A percentile compares a stretch with the other conserved stretches of the same genome.
These are phyloP conservation scores for Eublepharis macularius DNA, from an alignment of 2,113 vertebrate species.

Conservation along the genomic window DNA sequence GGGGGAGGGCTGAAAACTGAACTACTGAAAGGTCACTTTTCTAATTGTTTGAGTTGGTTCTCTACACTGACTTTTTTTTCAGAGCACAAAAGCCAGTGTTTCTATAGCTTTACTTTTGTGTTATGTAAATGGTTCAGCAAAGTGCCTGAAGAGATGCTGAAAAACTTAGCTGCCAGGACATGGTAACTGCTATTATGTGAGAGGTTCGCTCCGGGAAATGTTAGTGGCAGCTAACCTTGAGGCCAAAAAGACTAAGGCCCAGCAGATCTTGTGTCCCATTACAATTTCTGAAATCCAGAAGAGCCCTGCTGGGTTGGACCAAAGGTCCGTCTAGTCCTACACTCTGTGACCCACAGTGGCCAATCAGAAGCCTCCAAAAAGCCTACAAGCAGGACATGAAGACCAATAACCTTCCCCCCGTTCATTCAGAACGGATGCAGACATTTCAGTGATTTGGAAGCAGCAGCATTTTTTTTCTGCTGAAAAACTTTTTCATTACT, in stretches of 20 bases:
- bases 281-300: background rate
- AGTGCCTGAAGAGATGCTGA: slow-evolving; percentile 79
- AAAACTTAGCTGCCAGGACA: slow-evolving; percentile 58
- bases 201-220: background rate
- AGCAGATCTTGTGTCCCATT: background rate
- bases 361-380: background rate
- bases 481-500: too few species aligned
- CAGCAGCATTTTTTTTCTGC: too few species aligned
- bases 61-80: slow-evolving; percentile 55
- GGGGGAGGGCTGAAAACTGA: slow-evolving; percentile 65
- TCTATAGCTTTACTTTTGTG: slow-evolving; percentile 80
- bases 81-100: slow-evolving; percentile 76
- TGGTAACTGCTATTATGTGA: slow-evolving; percentile 28
- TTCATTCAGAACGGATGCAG: background rate
- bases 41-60: slow-evolving; percentile 68
- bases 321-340: background rate
- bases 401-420: background rate
- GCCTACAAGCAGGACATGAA: background rate
- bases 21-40: slow-evolving; percentile 75
- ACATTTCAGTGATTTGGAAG: too few species aligned
- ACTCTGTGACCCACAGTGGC: too few species aligned
- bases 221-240: background rate
- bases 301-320: background rate
- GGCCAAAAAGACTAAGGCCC: background rate
- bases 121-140: slow-evolving; percentile 75